These are phyloP conservation scores for Adelosebastes latens DNA, from an alignment of 2,797 vertebrate genomes.

Conservation along the genomic window DNA sequence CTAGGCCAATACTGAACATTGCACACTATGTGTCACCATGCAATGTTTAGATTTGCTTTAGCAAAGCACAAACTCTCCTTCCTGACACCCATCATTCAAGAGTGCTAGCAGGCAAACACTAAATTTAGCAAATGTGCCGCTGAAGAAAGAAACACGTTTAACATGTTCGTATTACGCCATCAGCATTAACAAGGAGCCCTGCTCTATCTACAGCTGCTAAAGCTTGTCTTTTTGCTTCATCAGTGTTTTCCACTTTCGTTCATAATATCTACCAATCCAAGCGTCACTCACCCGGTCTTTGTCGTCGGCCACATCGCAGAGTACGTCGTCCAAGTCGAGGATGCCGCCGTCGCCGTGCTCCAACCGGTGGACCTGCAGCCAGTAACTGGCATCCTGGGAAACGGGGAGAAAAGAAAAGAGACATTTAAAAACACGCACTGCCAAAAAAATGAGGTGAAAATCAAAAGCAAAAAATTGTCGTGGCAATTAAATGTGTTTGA, in stretches of 20 bases:
- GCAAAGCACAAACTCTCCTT: neutral
- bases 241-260: neutral
- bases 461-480: neutral
- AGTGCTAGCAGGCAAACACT: neutral
- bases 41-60: neutral
- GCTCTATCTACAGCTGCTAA: neutral
- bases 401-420: fast-evolving
- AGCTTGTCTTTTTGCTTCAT: neutral
- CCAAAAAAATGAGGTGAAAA: neutral
- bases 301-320: conserved; percentile 95
- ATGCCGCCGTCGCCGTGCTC: conserved; percentile 96
- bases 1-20: neutral
- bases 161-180: fast-evolving
- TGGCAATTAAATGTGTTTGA: neutral
- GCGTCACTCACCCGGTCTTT: conserved; percentile 92
- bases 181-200: neutral
- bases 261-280: neutral
- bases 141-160: neutral
- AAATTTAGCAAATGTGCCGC: too few species aligned
- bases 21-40: neutral
- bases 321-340: conserved; percentile 93
- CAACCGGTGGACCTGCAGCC: conserved; percentile 95
- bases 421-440: neutral
- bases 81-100: neutral
- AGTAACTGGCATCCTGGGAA: conserved; percentile 84